phyloP scores from a whole-genome alignment of 2,113 vertebrate species.

The Rutilus rutilus region DNA sequence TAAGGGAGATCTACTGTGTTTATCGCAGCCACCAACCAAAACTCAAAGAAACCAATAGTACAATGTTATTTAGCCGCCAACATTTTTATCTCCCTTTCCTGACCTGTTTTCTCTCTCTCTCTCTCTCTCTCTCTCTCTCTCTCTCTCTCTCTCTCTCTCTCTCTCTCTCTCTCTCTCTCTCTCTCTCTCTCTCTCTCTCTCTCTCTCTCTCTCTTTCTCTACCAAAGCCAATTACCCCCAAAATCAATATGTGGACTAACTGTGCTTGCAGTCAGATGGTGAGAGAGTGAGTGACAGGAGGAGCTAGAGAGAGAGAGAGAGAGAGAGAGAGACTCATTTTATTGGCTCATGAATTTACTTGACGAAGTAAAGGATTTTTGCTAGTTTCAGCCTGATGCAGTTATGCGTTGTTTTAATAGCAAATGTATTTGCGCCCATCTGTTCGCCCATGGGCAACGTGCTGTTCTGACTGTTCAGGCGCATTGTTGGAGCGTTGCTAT shows the following conservation, averaged over 20 bases:
- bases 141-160: background rate
- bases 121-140: no score
- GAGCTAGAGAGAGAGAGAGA: background rate
- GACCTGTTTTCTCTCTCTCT: background rate
- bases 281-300: background rate
- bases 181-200: background rate
- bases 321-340: background rate
- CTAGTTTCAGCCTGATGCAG: no score
- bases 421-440: no score
- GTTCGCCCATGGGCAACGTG: no score
- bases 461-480: no score
- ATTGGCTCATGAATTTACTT: no score
- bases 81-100: constrained; percentile 61
- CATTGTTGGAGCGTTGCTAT: no score
- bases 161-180: background rate
- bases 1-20: constrained; percentile 62
- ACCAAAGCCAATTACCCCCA: constrained; percentile 65
- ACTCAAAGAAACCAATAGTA: constrained; percentile 56
- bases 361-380: no score
- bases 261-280: constrained; percentile 58
- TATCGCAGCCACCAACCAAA: constrained; percentile 64
- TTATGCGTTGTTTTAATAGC: no score
- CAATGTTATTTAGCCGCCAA: constrained; percentile 66
- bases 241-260: constrained; percentile 67
- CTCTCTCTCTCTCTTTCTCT: background rate